Base-by-base conservation (phyloP, 2,113 vertebrate genomes). In the Oncorhynchus keta region DNA sequence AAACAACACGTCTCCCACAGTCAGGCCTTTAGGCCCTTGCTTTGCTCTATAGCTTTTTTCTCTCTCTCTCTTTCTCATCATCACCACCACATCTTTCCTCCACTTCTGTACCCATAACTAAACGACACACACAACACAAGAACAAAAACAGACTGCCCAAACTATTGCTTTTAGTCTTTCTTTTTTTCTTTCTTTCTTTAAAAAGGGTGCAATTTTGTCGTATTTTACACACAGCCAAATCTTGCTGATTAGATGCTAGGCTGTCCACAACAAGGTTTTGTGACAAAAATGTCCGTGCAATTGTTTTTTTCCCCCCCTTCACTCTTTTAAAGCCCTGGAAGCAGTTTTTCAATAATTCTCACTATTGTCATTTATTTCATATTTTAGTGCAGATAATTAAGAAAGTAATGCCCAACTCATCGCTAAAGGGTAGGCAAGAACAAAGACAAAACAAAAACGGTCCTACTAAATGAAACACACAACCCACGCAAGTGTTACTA, bases 371-470 rank as follows among this genome's bases (percentile, higher is more conserved):
- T 88, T 90, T 76, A 77, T 83, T 90, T 89, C 28, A 88, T 91
- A 90, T 91, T 91, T 95, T 99, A 98, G 97, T 98, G 96, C 97
- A 99, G 95, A 97, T 96, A 95, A 95, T 96, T 96, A 95, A 95
- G 95, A 93, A 96, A 95, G 95, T 97, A 97, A 98, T 97, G 97
- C 95, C 96, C 97, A 96, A 95, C 96, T 96, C 95, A 94, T 93
- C 95, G 94, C 95, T 96, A 94, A 95, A 94, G 93, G 94, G 93
- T 95, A 93, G 85, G 86, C 85, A 85, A 89, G 84, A 84, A 88
- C 83, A 86, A 80, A 87, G 80, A 89, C 79, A 24, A 78, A 89
- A 90, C 81, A 75, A 89, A 89, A 85, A 85, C 74, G 72, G 73
- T 88, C 87, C 84, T 81, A 71, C 80, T 81, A 83, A 93, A 89